A percentile compares a stretch with the other conserved stretches of the same genome.
These are phyloP conservation scores for Penaeus chinensis DNA, from an alignment of 1,140 invertebrate genomes.

Conservation along the genomic window DNA sequence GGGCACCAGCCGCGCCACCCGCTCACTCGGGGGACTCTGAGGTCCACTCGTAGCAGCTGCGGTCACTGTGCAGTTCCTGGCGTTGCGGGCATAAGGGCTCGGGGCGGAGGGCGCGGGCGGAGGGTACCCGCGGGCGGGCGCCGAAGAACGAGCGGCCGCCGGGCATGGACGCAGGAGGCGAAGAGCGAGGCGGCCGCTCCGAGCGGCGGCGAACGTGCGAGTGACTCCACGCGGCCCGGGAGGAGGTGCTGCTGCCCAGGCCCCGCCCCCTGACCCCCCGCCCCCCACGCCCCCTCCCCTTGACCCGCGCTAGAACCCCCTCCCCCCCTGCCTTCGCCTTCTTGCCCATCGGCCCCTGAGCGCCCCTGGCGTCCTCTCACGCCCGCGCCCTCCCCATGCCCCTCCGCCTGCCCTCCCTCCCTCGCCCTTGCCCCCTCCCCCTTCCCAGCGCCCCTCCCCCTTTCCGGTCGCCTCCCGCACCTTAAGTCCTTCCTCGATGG, in stretches of 20 bases:
- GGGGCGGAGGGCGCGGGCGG: conserved; percentile 10
- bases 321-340: background rate
- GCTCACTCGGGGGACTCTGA: too few relatives aligned
- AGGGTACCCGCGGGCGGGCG: conserved; percentile 42
- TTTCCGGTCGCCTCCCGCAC: background rate
- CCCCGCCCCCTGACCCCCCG: conserved; percentile 10
- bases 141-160: conserved; percentile 33
- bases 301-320: background rate
- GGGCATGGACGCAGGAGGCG: conserved; percentile 44
- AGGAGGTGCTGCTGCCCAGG: background rate
- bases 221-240: background rate
- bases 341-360: background rate
- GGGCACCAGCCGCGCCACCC: background rate
- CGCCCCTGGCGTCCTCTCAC: background rate
- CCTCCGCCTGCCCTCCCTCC: background rate
- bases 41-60: background rate
- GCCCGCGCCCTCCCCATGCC: background rate
- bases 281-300: background rate
- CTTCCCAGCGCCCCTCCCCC: background rate
- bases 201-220: conserved; percentile 6
- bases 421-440: background rate
- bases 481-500: background rate
- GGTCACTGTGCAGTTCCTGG: conserved; percentile 12
- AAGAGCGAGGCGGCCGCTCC: conserved; percentile 20
- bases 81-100: background rate